These are phyloP conservation scores for Ctenopoma multispine DNA, from an alignment of 2,797 vertebrate genomes.

Conservation along the genomic window DNA sequence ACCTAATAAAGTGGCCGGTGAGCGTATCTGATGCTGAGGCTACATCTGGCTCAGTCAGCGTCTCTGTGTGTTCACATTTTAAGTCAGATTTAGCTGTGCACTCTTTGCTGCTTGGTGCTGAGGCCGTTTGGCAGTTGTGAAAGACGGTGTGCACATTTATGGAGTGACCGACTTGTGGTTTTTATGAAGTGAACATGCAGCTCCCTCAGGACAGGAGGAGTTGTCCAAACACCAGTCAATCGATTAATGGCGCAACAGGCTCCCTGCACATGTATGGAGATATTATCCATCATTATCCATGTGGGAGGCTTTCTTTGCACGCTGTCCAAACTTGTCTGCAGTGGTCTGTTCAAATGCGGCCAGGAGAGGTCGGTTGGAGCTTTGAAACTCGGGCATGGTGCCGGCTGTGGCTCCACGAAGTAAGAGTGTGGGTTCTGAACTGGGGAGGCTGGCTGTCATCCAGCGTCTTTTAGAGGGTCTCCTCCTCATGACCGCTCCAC, in stretches of 20 bases:
- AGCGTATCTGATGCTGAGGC: too few relatives aligned
- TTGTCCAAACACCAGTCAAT: constrained; percentile 67
- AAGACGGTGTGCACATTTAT: neutral
- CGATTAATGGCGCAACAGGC: constrained; percentile 66
- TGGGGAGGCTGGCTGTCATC: constrained; percentile 31
- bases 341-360: constrained; percentile 17
- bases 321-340: constrained; percentile 22
- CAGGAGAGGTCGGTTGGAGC: constrained; percentile 27
- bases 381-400: constrained; percentile 17
- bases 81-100: neutral
- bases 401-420: constrained; percentile 32
- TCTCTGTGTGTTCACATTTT: neutral
- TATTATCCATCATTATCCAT: constrained; percentile 50
- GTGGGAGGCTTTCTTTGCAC: constrained; percentile 33
- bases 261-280: constrained; percentile 20
- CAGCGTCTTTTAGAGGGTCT: constrained; percentile 5
- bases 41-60: neutral
- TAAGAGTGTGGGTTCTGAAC: constrained; percentile 11
- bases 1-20: too few relatives aligned
- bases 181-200: constrained; percentile 17
- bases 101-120: neutral
- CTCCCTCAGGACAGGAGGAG: constrained; percentile 36
- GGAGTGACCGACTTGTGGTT: constrained; percentile 7
- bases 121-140: neutral
- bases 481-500: neutral